Base-by-base conservation (phyloP, 1,140 invertebrate species). In the Arion vulgaris region DNA sequence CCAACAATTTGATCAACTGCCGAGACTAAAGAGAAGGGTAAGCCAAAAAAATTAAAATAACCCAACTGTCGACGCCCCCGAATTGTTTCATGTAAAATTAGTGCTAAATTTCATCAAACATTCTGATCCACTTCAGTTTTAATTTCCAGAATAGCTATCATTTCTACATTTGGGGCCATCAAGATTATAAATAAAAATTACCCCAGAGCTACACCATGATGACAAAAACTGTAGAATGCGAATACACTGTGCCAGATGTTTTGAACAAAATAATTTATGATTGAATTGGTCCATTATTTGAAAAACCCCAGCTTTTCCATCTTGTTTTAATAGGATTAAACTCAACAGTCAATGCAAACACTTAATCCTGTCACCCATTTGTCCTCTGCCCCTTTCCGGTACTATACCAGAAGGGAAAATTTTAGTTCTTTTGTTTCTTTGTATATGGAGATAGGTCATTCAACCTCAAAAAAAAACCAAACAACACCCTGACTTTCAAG, bases 351-450 rank as follows among this genome's bases (percentile, higher is more conserved):
- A 19, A 87, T 66, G n/a, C 91, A 28, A 84, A 84, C 1, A 93
- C 87, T 17, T 86, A 91, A 93, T 2, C 68, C 51, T 62, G 84
- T 89, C 1, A 93, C 88, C 88, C 89, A 92, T n/a, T 88, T 87
- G 17, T 87, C 81, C 26, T 76, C 79, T 19, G 84, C 45, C 13
- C 45, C 77, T 72, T 75, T 57, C 15, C 87, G 85, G 85, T 19
- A 87, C 69, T 38, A 92, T 84, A 0, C 92, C 92, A 38, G 91
- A 91, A 26, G 92, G 84, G n/a, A n/a, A 71, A 88, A 83, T 80
- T 92, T 90, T 7, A 88, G 80, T 72, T 92, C 90, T 39, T 84
- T 51, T 88, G 84, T 92, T 88, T 26, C 92, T 87, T 77, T 77
- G 75, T 49, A 77, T 77, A 77, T 74, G 72, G 72, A 74, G 36